Evolutionary conservation across 2,888 invertebrate species (phyloP).

Genomic region (Ophraella communa): DNA sequence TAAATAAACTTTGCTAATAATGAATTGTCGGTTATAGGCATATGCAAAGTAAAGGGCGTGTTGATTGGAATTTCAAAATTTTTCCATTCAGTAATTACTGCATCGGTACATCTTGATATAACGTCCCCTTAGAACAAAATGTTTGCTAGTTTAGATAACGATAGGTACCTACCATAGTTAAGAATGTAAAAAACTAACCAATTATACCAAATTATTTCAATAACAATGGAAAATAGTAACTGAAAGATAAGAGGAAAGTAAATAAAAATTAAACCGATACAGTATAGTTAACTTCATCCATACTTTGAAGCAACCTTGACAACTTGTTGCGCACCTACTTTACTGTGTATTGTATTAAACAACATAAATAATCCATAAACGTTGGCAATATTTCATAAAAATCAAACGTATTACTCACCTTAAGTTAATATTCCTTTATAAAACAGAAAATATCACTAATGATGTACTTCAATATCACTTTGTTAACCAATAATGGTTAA

Average conservation of each 20-base stretch:
- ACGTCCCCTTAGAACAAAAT: neutral
- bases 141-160: neutral
- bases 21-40: neutral
- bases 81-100: neutral
- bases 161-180: neutral
- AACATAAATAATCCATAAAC: neutral
- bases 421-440: constrained; percentile 12
- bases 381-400: neutral
- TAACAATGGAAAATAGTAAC: neutral
- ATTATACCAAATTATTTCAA: no score
- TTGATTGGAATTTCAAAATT: neutral
- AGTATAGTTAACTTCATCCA: constrained; percentile 4
- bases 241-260: neutral
- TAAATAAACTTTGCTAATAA: neutral
- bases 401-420: constrained; percentile 29
- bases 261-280: neutral
- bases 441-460: constrained; percentile 22
- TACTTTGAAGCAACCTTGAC: constrained; percentile 36
- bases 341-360: constrained; percentile 4
- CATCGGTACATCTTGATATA: neutral
- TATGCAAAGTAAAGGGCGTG: neutral
- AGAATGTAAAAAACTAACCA: neutral
- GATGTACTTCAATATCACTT: constrained; percentile 30
- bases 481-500: constrained; percentile 37
- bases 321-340: constrained; percentile 42